Conservation (phyloP, 2,797 vertebrate species). For the Poeciliopsis turneri region DNA sequence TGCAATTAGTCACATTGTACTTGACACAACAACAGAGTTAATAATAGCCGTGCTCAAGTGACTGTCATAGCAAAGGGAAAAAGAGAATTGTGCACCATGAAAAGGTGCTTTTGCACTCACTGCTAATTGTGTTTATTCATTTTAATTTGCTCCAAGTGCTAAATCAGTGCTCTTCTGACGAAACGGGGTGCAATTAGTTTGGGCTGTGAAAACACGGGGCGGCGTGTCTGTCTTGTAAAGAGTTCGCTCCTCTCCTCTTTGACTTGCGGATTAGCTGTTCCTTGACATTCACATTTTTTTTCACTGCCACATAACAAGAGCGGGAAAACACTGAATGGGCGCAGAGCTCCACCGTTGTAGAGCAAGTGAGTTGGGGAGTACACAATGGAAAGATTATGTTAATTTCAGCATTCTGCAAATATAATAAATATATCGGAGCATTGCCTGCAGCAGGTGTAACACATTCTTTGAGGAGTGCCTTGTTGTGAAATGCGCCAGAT, state of each 20-base stretch:
- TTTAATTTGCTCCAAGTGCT: slow-evolving; percentile 83
- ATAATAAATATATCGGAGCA: neutral
- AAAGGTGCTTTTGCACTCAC: slow-evolving; percentile 63
- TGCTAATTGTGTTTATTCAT: slow-evolving; percentile 84
- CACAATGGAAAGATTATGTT: slow-evolving; percentile 6
- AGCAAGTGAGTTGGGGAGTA: neutral
- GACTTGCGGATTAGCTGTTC: slow-evolving; percentile 46
- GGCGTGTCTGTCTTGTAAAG: slow-evolving; percentile 64
- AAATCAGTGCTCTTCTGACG: slow-evolving; percentile 78
- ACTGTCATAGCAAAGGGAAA: slow-evolving; percentile 54
- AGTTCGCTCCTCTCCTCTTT: slow-evolving; percentile 53
- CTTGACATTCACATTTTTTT: slow-evolving; percentile 36
- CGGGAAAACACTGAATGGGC: slow-evolving; percentile 9
- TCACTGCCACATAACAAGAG: slow-evolving; percentile 11
- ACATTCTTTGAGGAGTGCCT: neutral
- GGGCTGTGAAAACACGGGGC: slow-evolving; percentile 65
- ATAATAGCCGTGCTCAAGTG: slow-evolving; percentile 70
- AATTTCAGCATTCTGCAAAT: slow-evolving; percentile 5
- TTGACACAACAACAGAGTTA: slow-evolving; percentile 68
- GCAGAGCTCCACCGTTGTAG: neutral
- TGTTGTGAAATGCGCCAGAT: neutral
- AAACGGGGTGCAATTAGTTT: slow-evolving; percentile 76
- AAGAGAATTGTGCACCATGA: slow-evolving; percentile 55
- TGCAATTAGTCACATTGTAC: slow-evolving; percentile 75
- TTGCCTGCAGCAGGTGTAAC: neutral